These are phyloP conservation scores for Tenualosa thibaudeaui DNA, from an alignment of 2,797 vertebrate species.

Conservation along the genomic window DNA sequence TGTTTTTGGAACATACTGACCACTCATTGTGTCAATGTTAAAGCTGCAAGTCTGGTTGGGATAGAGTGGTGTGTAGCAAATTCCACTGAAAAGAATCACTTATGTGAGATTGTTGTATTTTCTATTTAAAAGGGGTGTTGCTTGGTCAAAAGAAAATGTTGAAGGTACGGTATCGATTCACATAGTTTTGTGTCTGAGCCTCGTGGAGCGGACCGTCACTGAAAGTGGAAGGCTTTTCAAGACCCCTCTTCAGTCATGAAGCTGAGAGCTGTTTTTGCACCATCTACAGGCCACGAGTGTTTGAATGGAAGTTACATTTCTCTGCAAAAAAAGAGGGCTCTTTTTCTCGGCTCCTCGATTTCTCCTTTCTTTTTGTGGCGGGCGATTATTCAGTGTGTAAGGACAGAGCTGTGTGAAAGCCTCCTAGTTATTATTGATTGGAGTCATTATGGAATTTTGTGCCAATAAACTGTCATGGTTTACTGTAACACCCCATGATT, in stretches of 20 bases:
- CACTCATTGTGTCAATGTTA: conserved; percentile 21
- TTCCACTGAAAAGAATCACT: not conserved
- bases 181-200: not conserved
- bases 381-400: conserved; percentile 72
- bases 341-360: not conserved
- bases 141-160: not conserved
- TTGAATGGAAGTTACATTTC: not conserved
- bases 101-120: not conserved
- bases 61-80: not conserved
- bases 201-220: not conserved
- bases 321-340: not conserved
- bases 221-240: not conserved
- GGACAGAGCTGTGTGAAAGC: conserved; percentile 65
- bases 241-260: not conserved
- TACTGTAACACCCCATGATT: conserved; percentile 78
- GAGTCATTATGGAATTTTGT: conserved; percentile 74
- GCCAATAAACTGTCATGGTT: conserved; percentile 75
- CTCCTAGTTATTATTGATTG: conserved; percentile 70
- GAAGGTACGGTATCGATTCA: not conserved
- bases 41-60: not conserved
- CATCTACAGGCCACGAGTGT: conserved; percentile 35
- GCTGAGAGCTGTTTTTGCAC: conserved; percentile 26
- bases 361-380: conserved; percentile 41
- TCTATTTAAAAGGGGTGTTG: not conserved
- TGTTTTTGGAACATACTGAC: conserved; percentile 17